Percentiles rank a stretch among this genome's conserved stretches.
phyloP scores from a whole-genome alignment of 2,888 invertebrate species.

The Dicroscelio sp. region DNA sequence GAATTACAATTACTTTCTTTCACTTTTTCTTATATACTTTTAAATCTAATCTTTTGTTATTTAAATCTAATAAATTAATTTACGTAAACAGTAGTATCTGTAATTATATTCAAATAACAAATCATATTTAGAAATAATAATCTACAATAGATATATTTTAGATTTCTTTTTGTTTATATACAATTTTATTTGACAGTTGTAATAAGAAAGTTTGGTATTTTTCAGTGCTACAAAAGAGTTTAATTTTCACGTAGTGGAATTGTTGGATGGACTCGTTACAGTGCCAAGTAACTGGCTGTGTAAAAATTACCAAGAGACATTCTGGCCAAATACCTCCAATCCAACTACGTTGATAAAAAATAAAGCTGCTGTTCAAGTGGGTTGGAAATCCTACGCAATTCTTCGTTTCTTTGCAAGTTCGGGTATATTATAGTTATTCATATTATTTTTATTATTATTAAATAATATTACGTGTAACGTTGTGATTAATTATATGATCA shows the following conservation, averaged over 20 bases:
- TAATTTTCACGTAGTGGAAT: conserved; percentile 8
- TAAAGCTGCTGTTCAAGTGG: not conserved
- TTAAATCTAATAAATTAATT: too few species aligned
- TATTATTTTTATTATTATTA: conserved; percentile 4
- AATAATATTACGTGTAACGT: too few species aligned
- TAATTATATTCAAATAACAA: too few species aligned
- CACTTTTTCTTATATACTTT: not conserved
- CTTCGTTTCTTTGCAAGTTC: conserved; percentile 20
- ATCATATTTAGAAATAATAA: too few species aligned
- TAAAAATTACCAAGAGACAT: not conserved
- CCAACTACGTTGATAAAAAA: conserved; percentile 33
- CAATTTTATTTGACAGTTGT: too few species aligned
- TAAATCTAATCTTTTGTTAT: too few species aligned
- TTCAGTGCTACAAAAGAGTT: not conserved
- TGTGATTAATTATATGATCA: too few species aligned
- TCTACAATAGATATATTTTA: too few species aligned
- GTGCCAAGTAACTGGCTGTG: conserved; percentile 36
- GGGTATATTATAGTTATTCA: conserved; percentile 1
- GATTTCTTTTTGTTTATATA: too few species aligned
- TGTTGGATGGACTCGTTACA: conserved; percentile 18
- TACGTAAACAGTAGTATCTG: too few species aligned
- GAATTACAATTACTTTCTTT: not conserved
- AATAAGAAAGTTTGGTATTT: not conserved
- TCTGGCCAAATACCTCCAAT: conserved; percentile 35
- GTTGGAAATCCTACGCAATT: conserved; percentile 16